Conservation (phyloP, 2,888 invertebrate species). For the Stenchaetothrips biformis region DNA sequence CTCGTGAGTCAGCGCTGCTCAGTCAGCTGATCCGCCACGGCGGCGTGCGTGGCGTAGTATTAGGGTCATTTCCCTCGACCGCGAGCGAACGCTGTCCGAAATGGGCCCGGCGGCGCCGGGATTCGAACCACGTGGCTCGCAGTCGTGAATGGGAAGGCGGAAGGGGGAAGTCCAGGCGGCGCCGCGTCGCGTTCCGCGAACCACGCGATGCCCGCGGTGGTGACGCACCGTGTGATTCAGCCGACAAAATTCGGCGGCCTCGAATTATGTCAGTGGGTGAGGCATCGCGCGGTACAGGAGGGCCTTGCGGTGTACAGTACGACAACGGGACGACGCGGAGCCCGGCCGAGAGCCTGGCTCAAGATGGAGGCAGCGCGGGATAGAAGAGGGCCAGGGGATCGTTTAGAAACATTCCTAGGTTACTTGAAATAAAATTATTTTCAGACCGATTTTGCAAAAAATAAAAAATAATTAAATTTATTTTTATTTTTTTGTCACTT, state of each 20-base stretch:
- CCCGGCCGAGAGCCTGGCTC: background rate
- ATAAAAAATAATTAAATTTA: too few relatives aligned
- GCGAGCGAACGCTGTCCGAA: background rate
- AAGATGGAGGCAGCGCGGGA: too few relatives aligned
- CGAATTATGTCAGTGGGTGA: slow-evolving; percentile 19
- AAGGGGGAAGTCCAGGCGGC: background rate
- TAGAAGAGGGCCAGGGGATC: too few relatives aligned
- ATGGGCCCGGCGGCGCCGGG: background rate
- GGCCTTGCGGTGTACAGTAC: background rate
- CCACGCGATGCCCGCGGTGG: background rate
- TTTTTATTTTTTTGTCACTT: too few relatives aligned
- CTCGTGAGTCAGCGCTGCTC: background rate
- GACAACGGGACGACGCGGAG: background rate
- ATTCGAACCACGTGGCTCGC: background rate
- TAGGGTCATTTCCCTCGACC: background rate
- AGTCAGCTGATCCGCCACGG: background rate
- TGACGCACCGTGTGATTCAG: background rate
- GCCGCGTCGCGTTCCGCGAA: too few relatives aligned
- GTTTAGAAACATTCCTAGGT: too few relatives aligned
- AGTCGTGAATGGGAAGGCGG: background rate
- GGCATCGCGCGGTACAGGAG: background rate
- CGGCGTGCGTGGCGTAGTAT: background rate
- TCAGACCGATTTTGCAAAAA: too few relatives aligned
- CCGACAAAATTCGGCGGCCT: background rate
- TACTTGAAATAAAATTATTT: too few relatives aligned